phyloP scores from a whole-genome alignment of 1,140 invertebrate species.

The Diorhabda carinulata region DNA sequence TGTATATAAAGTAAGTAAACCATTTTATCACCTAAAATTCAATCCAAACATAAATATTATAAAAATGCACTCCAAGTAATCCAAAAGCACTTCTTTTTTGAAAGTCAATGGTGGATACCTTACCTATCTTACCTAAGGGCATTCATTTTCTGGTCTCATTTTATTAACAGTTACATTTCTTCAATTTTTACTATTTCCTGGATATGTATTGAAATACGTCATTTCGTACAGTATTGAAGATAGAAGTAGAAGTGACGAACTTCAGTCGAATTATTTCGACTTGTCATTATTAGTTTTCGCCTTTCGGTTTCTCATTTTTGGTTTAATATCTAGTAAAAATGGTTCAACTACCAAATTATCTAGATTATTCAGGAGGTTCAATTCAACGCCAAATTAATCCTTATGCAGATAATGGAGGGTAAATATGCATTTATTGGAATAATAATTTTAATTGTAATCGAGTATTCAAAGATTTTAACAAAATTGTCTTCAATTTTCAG shows the following conservation, averaged over 20 bases:
- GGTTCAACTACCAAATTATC: constrained; percentile 44
- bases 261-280: not conserved
- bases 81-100: no score
- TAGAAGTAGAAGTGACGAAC: not conserved
- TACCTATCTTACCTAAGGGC: no score
- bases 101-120: no score
- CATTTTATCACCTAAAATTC: no score
- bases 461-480: no score
- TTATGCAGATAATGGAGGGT: constrained; percentile 76
- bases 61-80: no score
- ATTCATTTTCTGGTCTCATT: no score
- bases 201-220: no score
- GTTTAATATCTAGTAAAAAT: constrained; percentile 4
- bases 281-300: not conserved
- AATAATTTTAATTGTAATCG: not conserved
- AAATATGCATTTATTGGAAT: constrained; percentile 36
- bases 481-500: constrained; percentile 47
- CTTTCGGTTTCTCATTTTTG: not conserved
- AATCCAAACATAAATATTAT: no score
- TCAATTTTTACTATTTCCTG: no score
- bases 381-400: constrained; percentile 66
- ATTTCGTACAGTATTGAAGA: not conserved
- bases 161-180: no score
- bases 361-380: constrained; percentile 59
- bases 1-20: no score